Base-by-base conservation (phyloP, 2,888 invertebrate species). In the Eristalinus aeneus region DNA sequence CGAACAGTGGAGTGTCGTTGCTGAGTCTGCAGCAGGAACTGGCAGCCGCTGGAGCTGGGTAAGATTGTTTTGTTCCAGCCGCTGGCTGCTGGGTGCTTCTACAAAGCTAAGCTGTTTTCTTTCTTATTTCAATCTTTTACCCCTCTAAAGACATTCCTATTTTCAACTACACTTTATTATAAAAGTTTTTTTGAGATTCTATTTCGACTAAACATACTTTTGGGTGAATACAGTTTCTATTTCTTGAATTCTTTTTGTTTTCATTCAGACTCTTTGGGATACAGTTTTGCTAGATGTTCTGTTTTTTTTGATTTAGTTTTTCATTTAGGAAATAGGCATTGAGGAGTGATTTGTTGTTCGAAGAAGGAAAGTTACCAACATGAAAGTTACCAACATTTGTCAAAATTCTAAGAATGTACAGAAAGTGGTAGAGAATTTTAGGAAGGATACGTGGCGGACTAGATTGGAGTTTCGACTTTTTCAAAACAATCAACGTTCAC, bases 1-100 rank as follows among this genome's bases (percentile, higher is more conserved):
- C 92, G 1, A 90, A 90, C 56, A 90, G 91, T 87, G 91, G 92
- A 76, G 89, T 90, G 72, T 93, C 92, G 9, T 88, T 92, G 78
- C 89, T 90, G 82, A 93, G 92, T 75, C 89, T 92, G 71, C 90
- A 92, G 61, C 88, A 89, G 65, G 89, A 90, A 23, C 77, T 87
- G 88, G 81, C 88, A 88, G 88, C 89, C 87, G 79, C 88, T 87
- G 86, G 86, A 87, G 88, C 89, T 75, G 88, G 90, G 90, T 90
- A 90, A 87, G 88, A 87, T 61, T 61, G 61, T 56, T 68, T 68
- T 64, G 46, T 46, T 46, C 1, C 12, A 32, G 3, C 53, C 0
- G n/a, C 31, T 16, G 34, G 72, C 69, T 79, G n/a, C n/a, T 76
- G 36, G 34, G 46, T 76, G 81, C 81, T 80, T 82, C 56, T 64